A percentile compares a stretch with the other conserved stretches of the same genome.
These are phyloP conservation scores for Meda fulgida DNA, from an alignment of 2,797 vertebrate genomes.

Conservation along the genomic window DNA sequence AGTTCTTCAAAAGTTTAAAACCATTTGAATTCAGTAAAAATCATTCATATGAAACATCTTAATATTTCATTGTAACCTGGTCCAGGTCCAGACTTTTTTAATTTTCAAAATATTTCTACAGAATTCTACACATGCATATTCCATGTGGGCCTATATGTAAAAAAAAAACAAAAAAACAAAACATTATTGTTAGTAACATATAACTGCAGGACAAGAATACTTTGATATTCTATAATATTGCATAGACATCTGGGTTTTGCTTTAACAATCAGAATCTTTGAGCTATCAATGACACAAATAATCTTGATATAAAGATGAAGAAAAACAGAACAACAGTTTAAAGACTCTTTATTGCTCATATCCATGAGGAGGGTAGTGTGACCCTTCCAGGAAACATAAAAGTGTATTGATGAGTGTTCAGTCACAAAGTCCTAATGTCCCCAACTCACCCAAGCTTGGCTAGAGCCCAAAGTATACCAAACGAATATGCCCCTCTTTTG, in stretches of 20 bases:
- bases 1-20: not conserved
- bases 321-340: conserved; percentile 52
- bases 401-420: conserved; percentile 63
- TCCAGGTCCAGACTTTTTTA: not conserved
- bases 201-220: not conserved
- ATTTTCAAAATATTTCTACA: not conserved
- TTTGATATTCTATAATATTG: too few species aligned
- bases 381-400: conserved; percentile 74
- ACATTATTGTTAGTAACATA: not conserved
- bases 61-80: not conserved
- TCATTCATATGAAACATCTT: not conserved
- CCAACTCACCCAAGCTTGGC: conserved; percentile 64
- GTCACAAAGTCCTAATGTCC: conserved; percentile 78
- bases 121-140: not conserved
- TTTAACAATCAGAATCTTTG: not conserved
- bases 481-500: not conserved
- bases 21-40: not conserved
- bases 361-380: conserved; percentile 82
- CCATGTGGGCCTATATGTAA: not conserved
- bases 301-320: not conserved
- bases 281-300: not conserved
- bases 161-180: not conserved
- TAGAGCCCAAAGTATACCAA: not conserved
- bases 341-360: conserved; percentile 85
- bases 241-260: not conserved